A percentile compares a stretch with the other conserved stretches of the same genome.
These are phyloP conservation scores for Actias luna DNA, from an alignment of 2,888 invertebrate genomes.

Conservation along the genomic window DNA sequence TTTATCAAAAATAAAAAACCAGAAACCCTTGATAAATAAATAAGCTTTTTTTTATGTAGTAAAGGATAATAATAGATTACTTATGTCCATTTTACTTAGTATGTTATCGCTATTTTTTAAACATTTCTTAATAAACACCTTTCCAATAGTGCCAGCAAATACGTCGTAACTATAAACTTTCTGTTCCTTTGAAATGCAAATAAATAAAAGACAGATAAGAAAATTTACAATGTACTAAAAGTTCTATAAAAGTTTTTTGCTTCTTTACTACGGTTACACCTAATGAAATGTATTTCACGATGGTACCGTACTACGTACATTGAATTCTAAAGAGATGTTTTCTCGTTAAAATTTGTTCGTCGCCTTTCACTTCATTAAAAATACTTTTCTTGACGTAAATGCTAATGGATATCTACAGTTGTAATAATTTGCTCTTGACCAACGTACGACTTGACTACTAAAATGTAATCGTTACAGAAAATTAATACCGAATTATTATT, in stretches of 20 bases:
- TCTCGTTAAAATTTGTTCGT: not conserved
- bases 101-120: too few relatives aligned
- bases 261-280: slow-evolving; percentile 5
- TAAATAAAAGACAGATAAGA: slow-evolving; percentile 12
- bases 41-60: too few relatives aligned
- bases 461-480: too few relatives aligned
- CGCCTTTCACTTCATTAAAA: not conserved
- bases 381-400: not conserved
- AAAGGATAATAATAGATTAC: too few relatives aligned
- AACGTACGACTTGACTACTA: too few relatives aligned
- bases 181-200: slow-evolving; percentile 7
- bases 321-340: slow-evolving; percentile 13
- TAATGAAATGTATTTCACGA: slow-evolving; percentile 12
- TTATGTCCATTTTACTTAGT: too few relatives aligned
- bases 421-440: not conserved
- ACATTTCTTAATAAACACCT: too few relatives aligned
- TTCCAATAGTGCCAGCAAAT: not conserved
- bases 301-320: not conserved
- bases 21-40: too few relatives aligned
- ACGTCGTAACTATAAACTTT: slow-evolving; percentile 6
- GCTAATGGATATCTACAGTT: not conserved
- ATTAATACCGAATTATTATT: too few relatives aligned
- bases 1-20: too few relatives aligned
- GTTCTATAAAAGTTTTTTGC: slow-evolving; percentile 7
- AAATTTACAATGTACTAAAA: slow-evolving; percentile 8